Conservation (phyloP, 2,113 vertebrate species). For the Paradoxurus hermaphroditus region DNA sequence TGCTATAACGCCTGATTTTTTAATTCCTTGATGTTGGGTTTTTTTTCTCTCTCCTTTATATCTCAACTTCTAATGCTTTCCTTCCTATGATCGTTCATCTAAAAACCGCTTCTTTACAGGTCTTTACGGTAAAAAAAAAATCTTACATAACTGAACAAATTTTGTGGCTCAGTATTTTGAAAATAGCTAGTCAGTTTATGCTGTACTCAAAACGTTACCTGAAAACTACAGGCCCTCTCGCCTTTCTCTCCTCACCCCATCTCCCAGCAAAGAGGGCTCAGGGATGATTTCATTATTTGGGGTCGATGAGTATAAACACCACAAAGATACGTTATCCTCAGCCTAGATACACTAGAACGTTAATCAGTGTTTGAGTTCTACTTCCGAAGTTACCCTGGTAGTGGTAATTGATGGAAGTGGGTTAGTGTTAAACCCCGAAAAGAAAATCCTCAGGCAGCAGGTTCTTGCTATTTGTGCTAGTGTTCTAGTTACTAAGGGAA, state of each 20-base stretch:
- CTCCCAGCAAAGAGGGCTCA: not conserved
- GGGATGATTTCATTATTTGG: not conserved
- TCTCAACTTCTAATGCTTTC: conserved; percentile 39
- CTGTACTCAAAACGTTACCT: not conserved
- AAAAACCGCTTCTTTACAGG: conserved; percentile 48
- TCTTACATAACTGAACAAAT: conserved; percentile 50
- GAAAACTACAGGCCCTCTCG: not conserved
- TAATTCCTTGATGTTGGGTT: conserved; percentile 10
- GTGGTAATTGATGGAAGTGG: not conserved
- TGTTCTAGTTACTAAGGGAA: conserved; percentile 11
- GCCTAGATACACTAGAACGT: not conserved
- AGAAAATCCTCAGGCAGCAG: not conserved
- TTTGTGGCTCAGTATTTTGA: conserved; percentile 27
- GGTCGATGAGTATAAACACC: not conserved
- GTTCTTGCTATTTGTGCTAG: not conserved
- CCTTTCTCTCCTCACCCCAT: not conserved
- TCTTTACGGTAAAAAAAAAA: conserved; percentile 37
- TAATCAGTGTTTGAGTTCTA: not conserved
- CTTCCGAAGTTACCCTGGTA: not conserved
- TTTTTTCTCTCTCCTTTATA: not conserved
- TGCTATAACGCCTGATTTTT: conserved; percentile 16
- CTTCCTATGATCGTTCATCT: conserved; percentile 6
- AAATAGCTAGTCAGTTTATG: not conserved
- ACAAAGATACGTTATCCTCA: not conserved
- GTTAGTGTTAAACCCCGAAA: not conserved